Base-by-base conservation (phyloP, 2,797 vertebrate species). In the Notolepis coatsorum region DNA sequence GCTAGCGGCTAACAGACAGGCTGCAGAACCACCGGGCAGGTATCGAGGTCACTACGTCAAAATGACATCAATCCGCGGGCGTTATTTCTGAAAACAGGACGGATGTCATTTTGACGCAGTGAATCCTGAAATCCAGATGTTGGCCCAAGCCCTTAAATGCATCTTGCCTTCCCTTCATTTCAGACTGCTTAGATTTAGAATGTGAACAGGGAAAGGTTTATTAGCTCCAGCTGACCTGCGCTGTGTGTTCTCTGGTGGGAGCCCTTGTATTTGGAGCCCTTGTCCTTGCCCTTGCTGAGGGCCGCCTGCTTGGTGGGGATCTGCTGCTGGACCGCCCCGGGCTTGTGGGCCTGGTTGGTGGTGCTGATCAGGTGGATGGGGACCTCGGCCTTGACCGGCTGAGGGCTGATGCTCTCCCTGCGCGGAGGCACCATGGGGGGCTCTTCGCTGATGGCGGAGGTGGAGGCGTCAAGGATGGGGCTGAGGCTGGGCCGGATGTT, bases 251-350 rank as follows among this genome's bases (percentile, higher is more conserved):
- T 93, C 12, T 90, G 84, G 71, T 93, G 90, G 21, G 93, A 91
- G 3, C 72, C 73, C 79, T 93, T 95, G 8, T 3, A 35, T 62
- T 80, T 90, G 55, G 0, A 83, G 7, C 85, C 89, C 63, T 93
- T 96, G 28, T 89, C 87, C 49, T 87, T 92, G n/a, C 65, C 77
- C 61, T 87, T 91, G 63, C 67, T 75, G 15, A 79, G 74, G 9
- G 85, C 54, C 0, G 94, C 86, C 76, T 98, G 91, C 77, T 98
- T 98, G 53, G 93, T 95, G 54, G 97, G 97, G 75, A 99, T 99
- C 91, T 97, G 93, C 90, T 99, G 97, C 84, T 96, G 95, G 46
- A 97, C 88, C 0, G 84, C 82, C 0, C 84, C 73, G 3, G 88
- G 90, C 70, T 95, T 95, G 84, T 94, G 89, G 7, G 89, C 89